These are phyloP conservation scores for Acanthosepion esculentum DNA, from an alignment of 2,888 invertebrate species.

Conservation along the genomic window DNA sequence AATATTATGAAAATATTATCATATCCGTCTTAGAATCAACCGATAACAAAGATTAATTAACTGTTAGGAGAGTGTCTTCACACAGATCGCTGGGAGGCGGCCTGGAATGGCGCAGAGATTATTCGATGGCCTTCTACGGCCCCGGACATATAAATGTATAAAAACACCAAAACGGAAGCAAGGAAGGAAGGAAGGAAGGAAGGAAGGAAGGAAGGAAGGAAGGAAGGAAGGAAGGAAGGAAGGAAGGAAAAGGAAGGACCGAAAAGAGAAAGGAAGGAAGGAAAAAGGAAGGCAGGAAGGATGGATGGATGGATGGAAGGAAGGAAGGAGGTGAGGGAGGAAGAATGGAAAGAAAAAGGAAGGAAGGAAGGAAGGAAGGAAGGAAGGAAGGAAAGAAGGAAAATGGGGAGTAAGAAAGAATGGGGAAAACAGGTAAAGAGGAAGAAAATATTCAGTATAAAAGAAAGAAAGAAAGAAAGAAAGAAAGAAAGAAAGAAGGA, in stretches of 20 bases:
- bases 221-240: no score
- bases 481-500: background rate
- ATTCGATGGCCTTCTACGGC: background rate
- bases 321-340: no score
- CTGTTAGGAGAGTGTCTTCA: background rate
- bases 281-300: background rate
- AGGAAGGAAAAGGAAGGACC: fast-evolving
- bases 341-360: no score
- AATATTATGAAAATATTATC: background rate
- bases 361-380: fast-evolving
- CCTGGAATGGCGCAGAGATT: background rate
- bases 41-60: background rate
- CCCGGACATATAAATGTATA: background rate
- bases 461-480: background rate
- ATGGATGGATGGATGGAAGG: background rate
- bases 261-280: background rate
- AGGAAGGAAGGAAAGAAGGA: background rate
- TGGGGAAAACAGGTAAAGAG: background rate
- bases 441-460: background rate
- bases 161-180: background rate
- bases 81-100: background rate
- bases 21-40: background rate
- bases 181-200: background rate
- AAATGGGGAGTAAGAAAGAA: background rate
- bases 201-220: background rate